These are phyloP conservation scores for Momotus momota DNA, from an alignment of 2,797 vertebrate species.

Conservation along the genomic window DNA sequence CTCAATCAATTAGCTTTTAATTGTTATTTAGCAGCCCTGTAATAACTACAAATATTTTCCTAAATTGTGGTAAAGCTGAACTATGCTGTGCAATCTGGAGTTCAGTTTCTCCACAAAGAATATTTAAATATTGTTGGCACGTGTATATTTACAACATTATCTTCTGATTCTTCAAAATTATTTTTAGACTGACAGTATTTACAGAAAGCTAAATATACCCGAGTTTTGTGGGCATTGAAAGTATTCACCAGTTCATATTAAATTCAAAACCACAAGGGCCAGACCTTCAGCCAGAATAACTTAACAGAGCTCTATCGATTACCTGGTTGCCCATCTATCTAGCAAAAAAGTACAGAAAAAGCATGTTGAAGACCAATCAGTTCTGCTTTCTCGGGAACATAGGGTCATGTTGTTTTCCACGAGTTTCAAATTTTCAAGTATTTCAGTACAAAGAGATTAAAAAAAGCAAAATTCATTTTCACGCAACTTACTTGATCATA, in stretches of 20 bases:
- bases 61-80: not conserved
- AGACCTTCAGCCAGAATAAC: not conserved
- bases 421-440: not conserved
- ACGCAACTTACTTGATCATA: not conserved
- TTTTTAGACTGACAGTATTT: slow-evolving; percentile 28
- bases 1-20: slow-evolving; percentile 57
- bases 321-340: not conserved
- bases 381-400: not conserved
- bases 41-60: slow-evolving; percentile 31
- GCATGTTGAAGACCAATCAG: not conserved
- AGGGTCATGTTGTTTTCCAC: not conserved
- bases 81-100: not conserved
- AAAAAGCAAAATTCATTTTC: not conserved
- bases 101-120: slow-evolving; percentile 26
- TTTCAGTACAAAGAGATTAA: not conserved
- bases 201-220: not conserved
- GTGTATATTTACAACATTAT: not conserved
- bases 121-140: slow-evolving; percentile 21
- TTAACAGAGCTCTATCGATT: not conserved
- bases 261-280: not conserved
- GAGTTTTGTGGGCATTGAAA: not conserved
- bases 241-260: not conserved
- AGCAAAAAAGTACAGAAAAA: not conserved
- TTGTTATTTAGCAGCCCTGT: slow-evolving; percentile 2
- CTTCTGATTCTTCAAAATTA: slow-evolving; percentile 21